Percentiles rank a stretch among this genome's conserved stretches.
These are phyloP conservation scores for Thymallus thymallus DNA, from an alignment of 2,113 vertebrate genomes.

Conservation along the genomic window DNA sequence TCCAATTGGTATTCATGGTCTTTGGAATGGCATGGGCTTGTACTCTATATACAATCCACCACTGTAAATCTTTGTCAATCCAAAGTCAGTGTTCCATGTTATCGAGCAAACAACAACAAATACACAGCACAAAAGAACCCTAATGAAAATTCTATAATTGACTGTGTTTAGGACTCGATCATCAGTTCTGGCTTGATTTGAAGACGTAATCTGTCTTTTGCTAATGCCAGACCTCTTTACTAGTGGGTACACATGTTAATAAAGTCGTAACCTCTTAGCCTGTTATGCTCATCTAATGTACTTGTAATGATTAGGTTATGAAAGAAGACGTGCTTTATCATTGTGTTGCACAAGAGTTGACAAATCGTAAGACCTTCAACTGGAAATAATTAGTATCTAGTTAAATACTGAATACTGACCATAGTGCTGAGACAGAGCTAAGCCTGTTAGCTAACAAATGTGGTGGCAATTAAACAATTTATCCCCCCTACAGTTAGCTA, in stretches of 20 bases:
- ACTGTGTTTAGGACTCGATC: slow-evolving; percentile 74
- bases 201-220: slow-evolving; percentile 75
- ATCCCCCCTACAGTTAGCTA: slow-evolving; percentile 48
- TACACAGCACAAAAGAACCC: slow-evolving; percentile 43
- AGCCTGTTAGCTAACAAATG: slow-evolving; percentile 74
- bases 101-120: slow-evolving; percentile 75
- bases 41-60: slow-evolving; percentile 45
- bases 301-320: slow-evolving; percentile 76
- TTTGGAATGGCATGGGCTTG: slow-evolving; percentile 61
- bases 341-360: slow-evolving; percentile 74
- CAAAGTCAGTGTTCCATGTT: slow-evolving; percentile 61
- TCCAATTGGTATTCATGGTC: slow-evolving; percentile 66
- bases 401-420: slow-evolving; percentile 74
- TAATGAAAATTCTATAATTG: slow-evolving; percentile 79
- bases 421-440: slow-evolving; percentile 66
- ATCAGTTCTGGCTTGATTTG: slow-evolving; percentile 73
- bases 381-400: slow-evolving; percentile 82
- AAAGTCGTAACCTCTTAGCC: slow-evolving; percentile 72
- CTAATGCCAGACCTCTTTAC: slow-evolving; percentile 64
- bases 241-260: slow-evolving; percentile 68
- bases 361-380: slow-evolving; percentile 76
- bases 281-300: slow-evolving; percentile 68
- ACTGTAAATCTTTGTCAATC: slow-evolving; percentile 78
- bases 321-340: slow-evolving; percentile 75
- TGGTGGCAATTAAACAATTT: slow-evolving; percentile 74